Evolutionary conservation across 2,888 invertebrate genomes (phyloP), one percentile per base, ranked within the genome.

Genomic region (Adelognathus sp.): DNA sequence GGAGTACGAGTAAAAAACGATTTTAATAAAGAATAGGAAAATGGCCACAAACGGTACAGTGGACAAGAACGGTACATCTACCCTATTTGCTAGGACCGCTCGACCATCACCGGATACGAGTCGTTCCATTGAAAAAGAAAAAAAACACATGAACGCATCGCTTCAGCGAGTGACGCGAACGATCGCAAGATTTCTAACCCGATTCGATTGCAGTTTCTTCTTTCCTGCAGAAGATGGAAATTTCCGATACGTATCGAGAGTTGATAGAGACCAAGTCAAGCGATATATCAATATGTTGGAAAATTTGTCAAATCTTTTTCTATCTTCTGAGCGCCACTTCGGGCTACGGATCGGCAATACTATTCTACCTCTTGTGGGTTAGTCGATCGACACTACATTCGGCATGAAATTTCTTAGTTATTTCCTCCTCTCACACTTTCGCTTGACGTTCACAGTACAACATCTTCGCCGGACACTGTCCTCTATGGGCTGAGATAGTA

Each of bases 281-380:
- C 0, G 82, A 86, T 16, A 84, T 89, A 44, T 86, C 87, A 0
- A 75, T 79, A 29, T 64, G 79, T 2, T 90, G 88, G 88, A 89
- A 88, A 76, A 7, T 74, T 2, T 7, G 76, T 1, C 79, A 83
- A 9, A 82, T 86, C 16, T 50, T 86, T 14, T 52, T 83, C 5
- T 88, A 86, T 41, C 67, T 86, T 1, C 2, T 82, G 1, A 74
- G 81, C 50, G 79, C 86, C 0, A 7, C 83, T 5, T 81, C 85
- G 2, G 86, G 89, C 75, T 89, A 89, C 16, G 46, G 67, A 29
- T 78, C 83, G 2, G 69, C 87, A 16, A 82, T 86, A 70, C 58
- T 86, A 39, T 90, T 87, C 63, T 81, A 87, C 58, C 77, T 80
- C n/a, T 81, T 88, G 41, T 88, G 86, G 88, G 89, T 89, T 84